Percentiles rank a stretch among this genome's conserved stretches.
phyloP scores from a whole-genome alignment of 2,113 vertebrate species.

The Myiozetetes cayanensis region DNA sequence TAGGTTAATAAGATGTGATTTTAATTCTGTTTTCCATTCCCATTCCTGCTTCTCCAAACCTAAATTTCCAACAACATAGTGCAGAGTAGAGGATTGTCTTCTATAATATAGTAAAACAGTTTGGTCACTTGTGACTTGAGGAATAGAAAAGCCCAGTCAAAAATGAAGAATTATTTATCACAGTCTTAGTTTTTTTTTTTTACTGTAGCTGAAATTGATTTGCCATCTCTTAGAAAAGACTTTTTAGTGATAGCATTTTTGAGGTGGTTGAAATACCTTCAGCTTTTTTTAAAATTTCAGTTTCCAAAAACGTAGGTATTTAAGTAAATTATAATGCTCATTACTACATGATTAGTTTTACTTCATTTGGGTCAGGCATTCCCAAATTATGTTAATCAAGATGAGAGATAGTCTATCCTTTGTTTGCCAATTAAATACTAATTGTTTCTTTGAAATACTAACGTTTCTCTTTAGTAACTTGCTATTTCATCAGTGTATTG shows the following conservation, averaged over 20 bases:
- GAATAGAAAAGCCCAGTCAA: neutral
- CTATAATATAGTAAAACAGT: neutral
- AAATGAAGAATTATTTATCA: neutral
- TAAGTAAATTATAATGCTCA: neutral
- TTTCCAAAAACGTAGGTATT: neutral
- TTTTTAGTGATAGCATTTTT: neutral
- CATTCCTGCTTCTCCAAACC: neutral
- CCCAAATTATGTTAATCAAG: too few species aligned
- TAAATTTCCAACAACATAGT: neutral
- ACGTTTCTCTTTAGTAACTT: neutral
- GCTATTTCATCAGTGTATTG: neutral
- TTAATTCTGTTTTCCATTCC: neutral
- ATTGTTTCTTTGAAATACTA: neutral
- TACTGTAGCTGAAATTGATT: neutral
- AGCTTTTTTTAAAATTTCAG: neutral
- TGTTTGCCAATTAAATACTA: neutral
- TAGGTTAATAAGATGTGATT: neutral
- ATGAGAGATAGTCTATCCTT: neutral
- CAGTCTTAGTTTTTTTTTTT: neutral
- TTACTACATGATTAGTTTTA: neutral
- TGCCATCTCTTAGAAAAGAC: neutral
- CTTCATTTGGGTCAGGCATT: neutral
- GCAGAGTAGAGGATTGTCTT: neutral
- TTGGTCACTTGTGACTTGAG: neutral
- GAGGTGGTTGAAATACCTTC: neutral